Percentiles rank a stretch among this genome's conserved stretches.
phyloP scores from a whole-genome alignment of 30 jellyfish, hydroid and myxozoan species.

The Mastigias papua region DNA sequence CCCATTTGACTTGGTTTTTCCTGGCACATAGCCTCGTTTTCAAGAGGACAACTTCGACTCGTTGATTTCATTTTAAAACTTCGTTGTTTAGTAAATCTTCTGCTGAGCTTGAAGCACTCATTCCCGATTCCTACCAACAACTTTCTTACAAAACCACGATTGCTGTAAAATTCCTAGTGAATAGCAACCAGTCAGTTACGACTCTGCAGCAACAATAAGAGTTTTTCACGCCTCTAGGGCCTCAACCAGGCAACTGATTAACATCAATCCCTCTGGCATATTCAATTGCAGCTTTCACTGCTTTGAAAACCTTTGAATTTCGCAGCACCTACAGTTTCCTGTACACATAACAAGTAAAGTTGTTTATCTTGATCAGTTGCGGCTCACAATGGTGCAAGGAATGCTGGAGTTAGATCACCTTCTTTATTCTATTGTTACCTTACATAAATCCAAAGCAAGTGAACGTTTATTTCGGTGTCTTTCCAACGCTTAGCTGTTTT shows the following conservation, averaged over 20 bases:
- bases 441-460: slow-evolving; percentile 65
- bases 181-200: no score
- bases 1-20: no score
- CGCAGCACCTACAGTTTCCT: slow-evolving; percentile 67
- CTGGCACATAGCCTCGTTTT: no score
- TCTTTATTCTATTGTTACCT: slow-evolving; percentile 49
- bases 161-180: not conserved
- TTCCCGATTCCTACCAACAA: no score
- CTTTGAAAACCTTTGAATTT: slow-evolving; percentile 51
- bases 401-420: slow-evolving; percentile 49
- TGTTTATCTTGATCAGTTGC: slow-evolving; percentile 54
- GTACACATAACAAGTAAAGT: slow-evolving; percentile 46
- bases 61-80: no score
- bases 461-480: slow-evolving; percentile 62
- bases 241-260: not conserved
- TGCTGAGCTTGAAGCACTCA: no score
- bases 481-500: slow-evolving; percentile 57
- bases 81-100: no score
- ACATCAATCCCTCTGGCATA: not conserved
- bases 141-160: not conserved
- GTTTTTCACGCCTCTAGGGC: slow-evolving; percentile 41
- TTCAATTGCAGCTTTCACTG: slow-evolving; percentile 22
- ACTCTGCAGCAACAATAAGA: no score
- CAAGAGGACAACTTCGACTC: no score
- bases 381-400: slow-evolving; percentile 67